These are phyloP conservation scores for Diadema setosum DNA, from an alignment of 35 echinoderm and acorn worm species.

Conservation along the genomic window DNA sequence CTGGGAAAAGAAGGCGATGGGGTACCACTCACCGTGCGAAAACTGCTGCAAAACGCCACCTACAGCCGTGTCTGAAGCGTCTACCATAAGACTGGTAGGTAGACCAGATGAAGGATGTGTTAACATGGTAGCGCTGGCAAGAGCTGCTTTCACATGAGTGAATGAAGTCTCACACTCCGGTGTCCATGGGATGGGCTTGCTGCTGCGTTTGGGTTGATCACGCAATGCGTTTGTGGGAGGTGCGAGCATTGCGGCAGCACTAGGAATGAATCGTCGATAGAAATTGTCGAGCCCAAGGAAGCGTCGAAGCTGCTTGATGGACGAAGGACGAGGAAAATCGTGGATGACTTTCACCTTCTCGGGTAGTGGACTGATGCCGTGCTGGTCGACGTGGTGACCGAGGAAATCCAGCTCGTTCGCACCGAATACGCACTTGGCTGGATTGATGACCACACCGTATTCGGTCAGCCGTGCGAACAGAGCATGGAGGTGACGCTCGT, in stretches of 20 bases:
- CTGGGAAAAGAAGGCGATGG: constrained; percentile 47
- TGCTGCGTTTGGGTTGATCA: neutral
- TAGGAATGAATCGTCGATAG: constrained; percentile 45
- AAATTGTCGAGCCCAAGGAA: constrained; percentile 70
- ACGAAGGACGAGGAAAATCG: constrained; percentile 28
- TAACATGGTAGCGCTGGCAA: constrained; percentile 33
- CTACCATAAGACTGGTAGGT: constrained; percentile 9
- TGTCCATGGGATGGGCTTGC: neutral
- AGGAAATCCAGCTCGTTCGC: constrained; percentile 8
- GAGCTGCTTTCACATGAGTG: neutral
- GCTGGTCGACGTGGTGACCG: constrained; percentile 25
- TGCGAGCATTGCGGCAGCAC: constrained; percentile 1
- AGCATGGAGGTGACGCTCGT: constrained; percentile 17
- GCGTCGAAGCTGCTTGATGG: neutral
- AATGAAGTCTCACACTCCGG: neutral
- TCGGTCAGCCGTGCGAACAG: constrained; percentile 30
- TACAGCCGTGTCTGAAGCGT: constrained; percentile 47
- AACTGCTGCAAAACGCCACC: constrained; percentile 56
- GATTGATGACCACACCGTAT: constrained; percentile 52
- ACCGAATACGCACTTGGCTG: constrained; percentile 43
- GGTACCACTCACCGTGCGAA: neutral
- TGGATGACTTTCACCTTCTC: constrained; percentile 34
- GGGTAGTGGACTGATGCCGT: constrained; percentile 31
- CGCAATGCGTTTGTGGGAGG: constrained; percentile 34
- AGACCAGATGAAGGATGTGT: neutral